Evolutionary conservation across 2,888 invertebrate genomes (phyloP).

Genomic region (Macaria notata): DNA sequence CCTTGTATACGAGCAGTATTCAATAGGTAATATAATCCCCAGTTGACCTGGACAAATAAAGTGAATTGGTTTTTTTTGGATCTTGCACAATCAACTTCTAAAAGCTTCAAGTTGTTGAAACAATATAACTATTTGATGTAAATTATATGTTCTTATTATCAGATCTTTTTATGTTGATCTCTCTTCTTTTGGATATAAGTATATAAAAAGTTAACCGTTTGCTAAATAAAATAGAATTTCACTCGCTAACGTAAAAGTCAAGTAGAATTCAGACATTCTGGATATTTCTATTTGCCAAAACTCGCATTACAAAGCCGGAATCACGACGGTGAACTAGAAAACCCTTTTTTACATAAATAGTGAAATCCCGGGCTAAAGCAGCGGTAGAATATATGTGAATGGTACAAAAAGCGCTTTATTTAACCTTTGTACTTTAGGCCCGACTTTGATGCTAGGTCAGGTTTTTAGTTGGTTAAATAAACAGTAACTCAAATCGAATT

Average conservation of each 20-base stretch:
- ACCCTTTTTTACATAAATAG: constrained; percentile 19
- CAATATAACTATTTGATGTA: no score
- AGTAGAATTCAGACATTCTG: background rate
- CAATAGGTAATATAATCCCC: background rate
- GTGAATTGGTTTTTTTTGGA: no score
- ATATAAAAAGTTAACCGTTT: no score
- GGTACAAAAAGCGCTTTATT: constrained; percentile 22
- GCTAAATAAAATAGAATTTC: no score
- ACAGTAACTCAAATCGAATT: no score
- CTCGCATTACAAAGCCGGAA: constrained; percentile 11
- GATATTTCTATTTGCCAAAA: background rate
- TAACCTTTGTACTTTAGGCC: constrained; percentile 21
- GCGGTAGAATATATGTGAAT: constrained; percentile 13
- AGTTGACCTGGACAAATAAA: no score
- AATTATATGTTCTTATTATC: no score
- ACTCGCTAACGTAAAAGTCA: no score
- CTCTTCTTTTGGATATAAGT: no score
- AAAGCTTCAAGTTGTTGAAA: no score
- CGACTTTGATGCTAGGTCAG: constrained; percentile 15
- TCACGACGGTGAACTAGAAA: constrained; percentile 13
- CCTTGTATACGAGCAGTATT: background rate
- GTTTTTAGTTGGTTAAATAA: constrained; percentile 4
- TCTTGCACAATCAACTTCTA: no score
- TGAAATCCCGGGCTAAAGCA: constrained; percentile 25
- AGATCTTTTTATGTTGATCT: no score